These are phyloP conservation scores for Drosophila paulistorum DNA, from an alignment of 1,140 invertebrate species.

Conservation along the genomic window DNA sequence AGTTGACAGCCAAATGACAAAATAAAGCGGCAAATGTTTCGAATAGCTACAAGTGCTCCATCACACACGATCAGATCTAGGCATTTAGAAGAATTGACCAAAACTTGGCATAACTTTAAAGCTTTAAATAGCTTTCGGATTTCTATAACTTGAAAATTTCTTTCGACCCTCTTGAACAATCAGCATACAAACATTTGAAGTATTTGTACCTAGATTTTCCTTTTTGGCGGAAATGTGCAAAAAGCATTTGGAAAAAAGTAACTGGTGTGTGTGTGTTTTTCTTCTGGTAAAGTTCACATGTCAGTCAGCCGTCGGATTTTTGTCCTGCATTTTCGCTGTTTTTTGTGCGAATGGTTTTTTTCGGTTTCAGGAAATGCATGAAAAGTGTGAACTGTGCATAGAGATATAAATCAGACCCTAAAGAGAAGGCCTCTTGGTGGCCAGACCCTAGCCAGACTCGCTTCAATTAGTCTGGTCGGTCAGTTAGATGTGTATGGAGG, in stretches of 20 bases:
- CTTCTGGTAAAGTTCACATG: slow-evolving; percentile 66
- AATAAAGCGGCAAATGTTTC: slow-evolving; percentile 72
- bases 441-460: slow-evolving; percentile 58
- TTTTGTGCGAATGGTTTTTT: slow-evolving; percentile 10
- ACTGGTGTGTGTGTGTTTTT: not conserved
- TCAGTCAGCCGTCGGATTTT: slow-evolving; percentile 62
- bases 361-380: slow-evolving; percentile 65
- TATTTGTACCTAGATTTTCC: not conserved
- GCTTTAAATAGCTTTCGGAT: not conserved
- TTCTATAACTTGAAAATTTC: not conserved
- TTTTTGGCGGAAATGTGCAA: slow-evolving; percentile 67
- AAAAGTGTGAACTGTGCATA: slow-evolving; percentile 81
- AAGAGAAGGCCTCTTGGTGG: not conserved
- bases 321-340: slow-evolving; percentile 11
- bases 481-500: slow-evolving; percentile 46
- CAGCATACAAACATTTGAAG: not conserved
- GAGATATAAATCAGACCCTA: slow-evolving; percentile 61
- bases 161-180: not conserved
- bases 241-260: slow-evolving; percentile 23
- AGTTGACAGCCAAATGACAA: slow-evolving; percentile 80
- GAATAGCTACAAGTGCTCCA: slow-evolving; percentile 32
- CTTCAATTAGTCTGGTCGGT: slow-evolving; percentile 75
- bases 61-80: not conserved
- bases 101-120: too few species aligned
- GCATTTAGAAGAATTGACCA: too few species aligned